These are phyloP conservation scores for Diachrysia chrysitis DNA, from an alignment of 2,888 invertebrate genomes.

Conservation along the genomic window DNA sequence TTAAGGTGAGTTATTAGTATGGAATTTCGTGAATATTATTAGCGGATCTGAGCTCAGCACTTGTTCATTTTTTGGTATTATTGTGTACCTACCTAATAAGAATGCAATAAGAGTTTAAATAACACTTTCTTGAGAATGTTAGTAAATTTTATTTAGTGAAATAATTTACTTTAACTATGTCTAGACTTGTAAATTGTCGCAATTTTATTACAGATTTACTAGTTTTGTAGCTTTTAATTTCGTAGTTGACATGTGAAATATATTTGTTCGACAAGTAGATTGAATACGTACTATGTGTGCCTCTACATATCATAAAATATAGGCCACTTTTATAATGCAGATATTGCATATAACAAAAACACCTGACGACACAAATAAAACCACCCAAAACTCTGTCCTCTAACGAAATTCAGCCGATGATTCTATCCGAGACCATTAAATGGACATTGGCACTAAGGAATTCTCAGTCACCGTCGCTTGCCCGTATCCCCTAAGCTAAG, in stretches of 20 bases:
- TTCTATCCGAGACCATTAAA: conserved; percentile 47
- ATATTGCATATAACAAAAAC: conserved; percentile 1
- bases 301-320: neutral
- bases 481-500: conserved; percentile 74
- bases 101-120: neutral
- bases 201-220: too few species aligned
- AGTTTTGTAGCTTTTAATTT: too few species aligned
- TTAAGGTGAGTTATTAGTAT: conserved; percentile 59
- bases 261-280: too few species aligned
- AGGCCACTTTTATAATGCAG: neutral
- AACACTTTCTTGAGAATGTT: too few species aligned
- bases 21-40: conserved; percentile 34
- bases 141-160: too few species aligned
- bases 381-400: conserved; percentile 22
- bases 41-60: neutral
- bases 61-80: neutral
- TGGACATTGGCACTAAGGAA: conserved; percentile 55
- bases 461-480: conserved; percentile 69
- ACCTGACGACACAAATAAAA: neutral
- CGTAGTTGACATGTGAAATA: too few species aligned
- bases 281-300: neutral
- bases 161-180: too few species aligned
- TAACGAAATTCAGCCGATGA: conserved; percentile 31
- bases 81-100: neutral
- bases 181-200: too few species aligned